Evolutionary conservation across 1,140 invertebrate species (phyloP).

Genomic region (Homalodisca vitripennis): DNA sequence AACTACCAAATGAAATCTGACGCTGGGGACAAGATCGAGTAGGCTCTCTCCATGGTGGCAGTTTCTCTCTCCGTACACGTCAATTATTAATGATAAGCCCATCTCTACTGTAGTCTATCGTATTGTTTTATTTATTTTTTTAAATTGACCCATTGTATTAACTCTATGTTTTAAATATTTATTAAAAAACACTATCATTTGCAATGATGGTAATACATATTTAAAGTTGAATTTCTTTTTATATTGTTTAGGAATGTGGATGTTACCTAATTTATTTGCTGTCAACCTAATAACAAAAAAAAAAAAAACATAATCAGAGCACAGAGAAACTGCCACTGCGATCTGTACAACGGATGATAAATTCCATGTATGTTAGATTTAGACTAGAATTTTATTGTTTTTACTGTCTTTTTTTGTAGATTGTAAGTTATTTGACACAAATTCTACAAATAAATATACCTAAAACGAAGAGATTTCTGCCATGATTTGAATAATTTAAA

Average conservation of each 20-base stretch:
- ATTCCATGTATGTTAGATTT: slow-evolving; percentile 35
- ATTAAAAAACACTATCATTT: neutral
- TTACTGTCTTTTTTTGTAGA: slow-evolving; percentile 23
- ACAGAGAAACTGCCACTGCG: slow-evolving; percentile 25
- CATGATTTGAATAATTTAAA: neutral
- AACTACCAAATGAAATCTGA: neutral
- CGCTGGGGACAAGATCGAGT: slow-evolving; percentile 6
- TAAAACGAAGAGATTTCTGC: neutral
- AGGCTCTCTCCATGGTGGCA: slow-evolving; percentile 22
- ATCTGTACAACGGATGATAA: slow-evolving; percentile 14
- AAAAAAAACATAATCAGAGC: neutral
- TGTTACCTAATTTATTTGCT: neutral
- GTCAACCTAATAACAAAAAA: slow-evolving; percentile 3
- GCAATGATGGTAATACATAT: neutral
- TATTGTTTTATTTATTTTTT: neutral
- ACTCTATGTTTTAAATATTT: neutral
- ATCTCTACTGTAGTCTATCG: slow-evolving; percentile 8
- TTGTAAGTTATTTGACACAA: slow-evolving; percentile 13
- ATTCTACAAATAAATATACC: neutral
- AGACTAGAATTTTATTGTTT: slow-evolving; percentile 33
- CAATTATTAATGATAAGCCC: slow-evolving; percentile 36
- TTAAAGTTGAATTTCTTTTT: neutral
- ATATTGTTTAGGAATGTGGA: neutral
- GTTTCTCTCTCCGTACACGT: slow-evolving; percentile 31
- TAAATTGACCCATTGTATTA: slow-evolving; percentile 13